Conservation (phyloP, 2,797 vertebrate genomes). For the Pelobates cultripes region DNA sequence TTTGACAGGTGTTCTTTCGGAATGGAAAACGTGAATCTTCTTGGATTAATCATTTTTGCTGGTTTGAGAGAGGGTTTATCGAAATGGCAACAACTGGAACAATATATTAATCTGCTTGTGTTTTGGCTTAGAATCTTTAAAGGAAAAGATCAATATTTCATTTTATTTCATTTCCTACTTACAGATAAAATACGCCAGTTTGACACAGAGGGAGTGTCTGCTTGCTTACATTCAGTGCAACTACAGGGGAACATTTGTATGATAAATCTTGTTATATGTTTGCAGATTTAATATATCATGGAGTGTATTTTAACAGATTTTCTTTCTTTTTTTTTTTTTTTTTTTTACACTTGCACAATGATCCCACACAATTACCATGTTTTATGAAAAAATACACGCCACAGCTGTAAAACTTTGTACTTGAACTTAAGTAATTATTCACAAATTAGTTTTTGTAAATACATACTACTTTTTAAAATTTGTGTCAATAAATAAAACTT, state of each 20-base stretch:
- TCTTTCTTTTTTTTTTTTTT: too few species aligned
- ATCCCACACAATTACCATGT: too few species aligned
- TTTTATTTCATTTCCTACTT: conserved; percentile 37
- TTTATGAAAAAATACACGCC: too few species aligned
- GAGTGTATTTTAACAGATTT: too few species aligned
- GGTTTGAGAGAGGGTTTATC: conserved; percentile 12
- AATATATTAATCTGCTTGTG: conserved; percentile 21
- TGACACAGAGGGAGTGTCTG: conserved; percentile 24
- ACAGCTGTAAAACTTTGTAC: too few species aligned
- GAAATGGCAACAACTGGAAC: conserved; percentile 28
- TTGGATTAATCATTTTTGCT: conserved; percentile 22
- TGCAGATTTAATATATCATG: not conserved
- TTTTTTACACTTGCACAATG: too few species aligned
- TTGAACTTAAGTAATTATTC: too few species aligned
- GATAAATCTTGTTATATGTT: not conserved
- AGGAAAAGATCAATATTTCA: conserved; percentile 51
- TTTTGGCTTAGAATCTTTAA: conserved; percentile 32
- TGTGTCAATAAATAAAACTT: too few species aligned
- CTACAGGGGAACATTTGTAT: not conserved
- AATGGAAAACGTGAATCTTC: conserved; percentile 24
- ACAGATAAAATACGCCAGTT: not conserved
- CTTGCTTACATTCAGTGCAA: not conserved
- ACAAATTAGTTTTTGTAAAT: too few species aligned
- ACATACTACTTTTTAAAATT: too few species aligned
- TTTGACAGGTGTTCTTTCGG: conserved; percentile 27